phyloP scores from a whole-genome alignment of 2,113 vertebrate genomes.

The Pseudolaguvia tuberculata region DNA sequence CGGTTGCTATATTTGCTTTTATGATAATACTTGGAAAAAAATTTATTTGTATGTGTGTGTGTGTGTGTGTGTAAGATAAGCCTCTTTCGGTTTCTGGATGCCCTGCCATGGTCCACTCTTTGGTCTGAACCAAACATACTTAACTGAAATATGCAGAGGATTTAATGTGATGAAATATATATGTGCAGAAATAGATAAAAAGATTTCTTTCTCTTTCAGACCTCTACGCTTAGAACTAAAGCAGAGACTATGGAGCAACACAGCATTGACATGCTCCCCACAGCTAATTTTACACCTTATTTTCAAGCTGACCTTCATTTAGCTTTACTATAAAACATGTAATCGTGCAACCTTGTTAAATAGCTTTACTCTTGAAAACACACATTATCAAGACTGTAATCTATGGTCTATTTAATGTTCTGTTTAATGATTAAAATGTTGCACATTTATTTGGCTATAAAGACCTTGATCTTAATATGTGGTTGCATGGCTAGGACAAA shows the following conservation, averaged over 20 bases:
- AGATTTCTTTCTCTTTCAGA: no score
- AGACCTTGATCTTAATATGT: neutral
- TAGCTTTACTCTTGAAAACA: neutral
- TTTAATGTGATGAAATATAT: no score
- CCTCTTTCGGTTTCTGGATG: no score
- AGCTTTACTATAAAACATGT: neutral
- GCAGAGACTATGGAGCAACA: neutral
- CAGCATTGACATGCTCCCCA: neutral
- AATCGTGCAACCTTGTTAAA: neutral
- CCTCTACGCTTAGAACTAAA: neutral
- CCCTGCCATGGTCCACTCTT: no score
- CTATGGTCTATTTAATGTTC: neutral
- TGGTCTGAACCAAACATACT: no score
- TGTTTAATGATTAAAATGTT: constrained; percentile 5
- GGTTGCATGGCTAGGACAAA: neutral
- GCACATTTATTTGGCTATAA: neutral
- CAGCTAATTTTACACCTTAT: neutral
- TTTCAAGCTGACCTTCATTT: neutral
- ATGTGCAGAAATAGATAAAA: no score
- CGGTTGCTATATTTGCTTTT: constrained; percentile 7
- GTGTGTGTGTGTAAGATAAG: neutral
- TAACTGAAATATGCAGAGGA: neutral
- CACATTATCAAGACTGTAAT: neutral
- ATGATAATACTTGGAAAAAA: constrained; percentile 9
- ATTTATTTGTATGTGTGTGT: neutral